Base-by-base conservation (phyloP, 2,113 vertebrate species). In the Ailuropoda melanoleuca region DNA sequence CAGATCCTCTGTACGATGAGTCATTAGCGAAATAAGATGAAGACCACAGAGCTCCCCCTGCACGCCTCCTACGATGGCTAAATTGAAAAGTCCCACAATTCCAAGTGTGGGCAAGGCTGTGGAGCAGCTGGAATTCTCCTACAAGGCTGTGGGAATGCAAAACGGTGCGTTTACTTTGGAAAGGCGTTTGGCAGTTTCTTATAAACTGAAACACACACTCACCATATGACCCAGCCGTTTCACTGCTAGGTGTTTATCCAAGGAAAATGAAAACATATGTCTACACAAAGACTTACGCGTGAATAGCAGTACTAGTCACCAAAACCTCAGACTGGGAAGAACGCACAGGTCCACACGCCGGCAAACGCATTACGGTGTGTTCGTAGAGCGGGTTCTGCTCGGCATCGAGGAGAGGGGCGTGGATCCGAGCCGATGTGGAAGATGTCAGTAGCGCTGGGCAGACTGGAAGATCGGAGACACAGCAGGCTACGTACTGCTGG, bases 391-490 rank as follows among this genome's bases (percentile, higher is more conserved):
- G 31, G 72, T 26, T 15, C 72, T 0, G 72, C 24, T 26, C 6
- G 24, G 72, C 72, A 0, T 39, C 43, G 37, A 58, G 37, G 64
- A 12, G n/a, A 48, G 78, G 24, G 29, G 9, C 7, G 50, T 56
- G 15, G 62, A 19, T 12, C 11, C n/a, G 43, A 70, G 3, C 4
- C 77, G 11, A n/a, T 1, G 4, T 24, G 64, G 50, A 29, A 26
- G 37, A 50, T 0, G 0, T 18, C 37, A 6, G 15, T 10, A 8
- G 66, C 31, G 1, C 23, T 1, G 12, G 50, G 53, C 53, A 10
- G 24, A 66, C 37, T 12, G 53, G 13, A 6, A 24, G 6, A 21
- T 21, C 1, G 2, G 29, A 64, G 46, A 34, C 6, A 0, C 14
- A 14, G 8, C 39, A n/a, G 43, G 39, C 75, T 10, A 39, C 10